Evolutionary conservation across 2,113 vertebrate species (phyloP), one percentile per base, ranked within the genome.

Genomic region (Scalopus aquaticus): DNA sequence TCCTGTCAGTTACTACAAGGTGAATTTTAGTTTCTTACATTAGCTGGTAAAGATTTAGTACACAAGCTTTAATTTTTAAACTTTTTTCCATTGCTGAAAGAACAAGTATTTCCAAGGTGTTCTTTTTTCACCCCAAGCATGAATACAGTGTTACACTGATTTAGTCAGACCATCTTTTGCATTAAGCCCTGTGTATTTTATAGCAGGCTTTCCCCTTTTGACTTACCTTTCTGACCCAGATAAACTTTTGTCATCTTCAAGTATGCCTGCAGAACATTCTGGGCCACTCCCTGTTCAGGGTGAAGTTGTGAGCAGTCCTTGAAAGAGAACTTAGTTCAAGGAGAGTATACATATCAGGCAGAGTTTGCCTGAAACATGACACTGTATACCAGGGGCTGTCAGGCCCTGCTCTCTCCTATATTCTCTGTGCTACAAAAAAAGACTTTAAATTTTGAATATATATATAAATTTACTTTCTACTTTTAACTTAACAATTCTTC

Each of bases 371-470:
- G 32, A 16, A 32, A 62, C 56, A 32, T 26, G 22, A 22, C 44
- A n/a, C 44, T 32, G 5, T 13, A 56, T 24, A 15, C 16, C 32
- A 6, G 70, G 78, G 54, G 73, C 58, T 64, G 26, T 11, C 28
- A 70, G 56, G 65, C 39, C 67, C 91, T 86, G 28, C 54, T 44
- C n/a, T 92, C 54, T 91, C 26, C 89, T 35, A 0, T 73, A 81
- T 90, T 39, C 49, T 89, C 69, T 79, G 22, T 56, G 37, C 30
- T 64, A 22, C 28, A 15, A 42, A 39, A 44, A 49, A 8, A 93
- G 49, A 58, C 5, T 49, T 91, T 77, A 70, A 78, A 44, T 87
- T 94, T 80, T 84, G n/a, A 92, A 64, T 88, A 87, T 88, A 69
- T 32, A 35, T 19, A 39, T 6, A n/a, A 46, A n/a, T 78, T 67